Conservation (phyloP, 2,113 vertebrate genomes). For the Tenebrosternarchus preto region DNA sequence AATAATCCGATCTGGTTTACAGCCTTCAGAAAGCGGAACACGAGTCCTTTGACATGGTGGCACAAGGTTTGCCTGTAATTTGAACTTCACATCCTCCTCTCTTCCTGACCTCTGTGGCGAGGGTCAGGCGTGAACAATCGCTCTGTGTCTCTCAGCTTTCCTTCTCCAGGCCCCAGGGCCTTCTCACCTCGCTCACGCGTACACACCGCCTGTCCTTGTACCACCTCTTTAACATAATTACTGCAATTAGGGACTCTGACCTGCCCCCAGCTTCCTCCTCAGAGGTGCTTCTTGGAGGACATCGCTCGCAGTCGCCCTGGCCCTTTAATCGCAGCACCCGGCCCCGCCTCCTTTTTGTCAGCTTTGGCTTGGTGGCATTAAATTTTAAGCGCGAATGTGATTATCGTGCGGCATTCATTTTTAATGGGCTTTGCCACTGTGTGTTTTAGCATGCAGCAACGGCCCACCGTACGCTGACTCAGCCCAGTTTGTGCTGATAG, state of each 20-base stretch:
- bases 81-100: slow-evolving; percentile 16
- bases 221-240: slow-evolving; percentile 59
- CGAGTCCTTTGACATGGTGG: slow-evolving; percentile 34
- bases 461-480: slow-evolving; percentile 74
- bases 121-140: slow-evolving; percentile 29
- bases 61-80: slow-evolving; percentile 21
- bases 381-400: slow-evolving; percentile 83
- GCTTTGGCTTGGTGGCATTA: slow-evolving; percentile 72
- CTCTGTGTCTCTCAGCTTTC: slow-evolving; percentile 11
- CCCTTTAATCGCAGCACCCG: slow-evolving; percentile 66
- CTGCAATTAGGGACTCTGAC: slow-evolving; percentile 55
- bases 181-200: slow-evolving; percentile 1
- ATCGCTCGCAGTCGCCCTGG: slow-evolving; percentile 52
- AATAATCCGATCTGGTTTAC: background rate
- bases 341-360: slow-evolving; percentile 69
- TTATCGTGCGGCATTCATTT: slow-evolving; percentile 82
- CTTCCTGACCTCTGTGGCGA: slow-evolving; percentile 20
- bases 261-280: slow-evolving; percentile 53
- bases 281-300: slow-evolving; percentile 50
- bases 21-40: slow-evolving; percentile 2
- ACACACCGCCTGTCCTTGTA: slow-evolving; percentile 30
- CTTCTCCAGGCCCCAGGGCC: background rate
- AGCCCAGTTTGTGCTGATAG: slow-evolving; percentile 76
- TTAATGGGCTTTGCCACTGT: slow-evolving; percentile 80
- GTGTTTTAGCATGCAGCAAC: slow-evolving; percentile 80